Base-by-base conservation (phyloP, 2,888 invertebrate genomes). In the Lepidochrysops patricia region DNA sequence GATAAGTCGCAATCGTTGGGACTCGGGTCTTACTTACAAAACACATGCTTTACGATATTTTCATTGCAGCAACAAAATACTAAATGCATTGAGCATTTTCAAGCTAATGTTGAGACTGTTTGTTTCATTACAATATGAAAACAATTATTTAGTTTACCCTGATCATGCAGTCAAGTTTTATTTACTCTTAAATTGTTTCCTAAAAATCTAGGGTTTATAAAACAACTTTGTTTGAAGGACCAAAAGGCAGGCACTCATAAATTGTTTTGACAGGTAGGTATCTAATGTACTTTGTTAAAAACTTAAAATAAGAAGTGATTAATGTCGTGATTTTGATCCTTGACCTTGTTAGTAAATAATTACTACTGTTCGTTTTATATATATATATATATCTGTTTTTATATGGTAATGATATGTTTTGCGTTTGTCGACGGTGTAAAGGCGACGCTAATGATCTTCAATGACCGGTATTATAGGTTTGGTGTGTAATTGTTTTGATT, bases 1-100 rank as follows among this genome's bases (percentile, higher is more conserved):
- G 37, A 26, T 15, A 37, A 37, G 43, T 35, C 57, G 57, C 37
- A 57, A 57, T 32, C 57, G 12, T 27, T n/a, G 12, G 34, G 52
- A 35, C 26, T 27, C 12, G 12, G 34, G 52, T 35, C 26, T 52
- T 35, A 50, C 27, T 9, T 37, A 27, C n/a, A 7, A 32, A 19
- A 34, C 3, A 4, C 19, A 43, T 29, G 29, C 19, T 23, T 3
- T 43, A 23, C 7, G 19, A 43, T 19, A 1, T 37, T 19, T 23
- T 9, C 4, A 43, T 29, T 29, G 29, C 29, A 5, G n/a, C n/a
- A n/a, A n/a, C n/a, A n/a, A n/a, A n/a, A n/a, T n/a, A n/a, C n/a
- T n/a, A n/a, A n/a, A n/a, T n/a, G n/a, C n/a, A n/a, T n/a, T n/a
- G n/a, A n/a, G n/a, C n/a, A n/a, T n/a, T n/a, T n/a, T n/a, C n/a